phyloP scores from a whole-genome alignment of 2,797 vertebrate species.

The Pangasius larnaudii region DNA sequence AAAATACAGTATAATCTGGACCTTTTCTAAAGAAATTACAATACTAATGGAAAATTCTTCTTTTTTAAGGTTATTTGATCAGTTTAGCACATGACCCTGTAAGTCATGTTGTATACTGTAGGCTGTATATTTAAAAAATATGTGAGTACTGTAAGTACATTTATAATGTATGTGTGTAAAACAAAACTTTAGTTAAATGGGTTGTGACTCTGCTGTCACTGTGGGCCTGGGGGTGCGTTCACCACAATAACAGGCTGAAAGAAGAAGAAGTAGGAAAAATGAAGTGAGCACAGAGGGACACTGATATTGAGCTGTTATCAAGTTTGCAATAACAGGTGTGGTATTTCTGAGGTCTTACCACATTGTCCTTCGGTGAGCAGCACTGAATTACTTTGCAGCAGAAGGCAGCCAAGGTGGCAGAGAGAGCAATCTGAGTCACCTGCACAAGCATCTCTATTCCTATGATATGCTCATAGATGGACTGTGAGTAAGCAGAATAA shows the following conservation, averaged over 20 bases:
- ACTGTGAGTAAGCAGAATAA: slow-evolving; percentile 15
- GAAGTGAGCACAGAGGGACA: neutral
- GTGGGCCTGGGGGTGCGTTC: slow-evolving; percentile 50
- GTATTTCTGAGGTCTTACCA: slow-evolving; percentile 41
- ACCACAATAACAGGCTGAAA: slow-evolving; percentile 73
- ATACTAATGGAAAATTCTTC: neutral
- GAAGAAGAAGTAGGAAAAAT: slow-evolving; percentile 14
- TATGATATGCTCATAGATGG: accelerated
- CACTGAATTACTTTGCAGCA: slow-evolving; percentile 56
- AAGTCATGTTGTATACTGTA: neutral
- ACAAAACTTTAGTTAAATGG: neutral
- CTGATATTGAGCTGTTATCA: neutral
- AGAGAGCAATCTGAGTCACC: slow-evolving; percentile 32
- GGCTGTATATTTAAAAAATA: neutral
- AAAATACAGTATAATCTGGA: too few species aligned
- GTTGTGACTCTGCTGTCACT: slow-evolving; percentile 39
- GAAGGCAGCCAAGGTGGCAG: slow-evolving; percentile 47
- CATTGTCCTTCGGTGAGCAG: slow-evolving; percentile 29
- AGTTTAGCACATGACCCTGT: neutral
- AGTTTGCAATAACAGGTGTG: too few species aligned
- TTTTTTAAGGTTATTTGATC: neutral
- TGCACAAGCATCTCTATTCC: neutral
- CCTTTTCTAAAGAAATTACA: neutral
- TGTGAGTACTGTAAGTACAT: neutral
- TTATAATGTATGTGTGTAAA: neutral